Evolutionary conservation across 37 sponge, comb jelly and placozoan species (phyloP).

Genomic region (Dysidea cf. avara): DNA sequence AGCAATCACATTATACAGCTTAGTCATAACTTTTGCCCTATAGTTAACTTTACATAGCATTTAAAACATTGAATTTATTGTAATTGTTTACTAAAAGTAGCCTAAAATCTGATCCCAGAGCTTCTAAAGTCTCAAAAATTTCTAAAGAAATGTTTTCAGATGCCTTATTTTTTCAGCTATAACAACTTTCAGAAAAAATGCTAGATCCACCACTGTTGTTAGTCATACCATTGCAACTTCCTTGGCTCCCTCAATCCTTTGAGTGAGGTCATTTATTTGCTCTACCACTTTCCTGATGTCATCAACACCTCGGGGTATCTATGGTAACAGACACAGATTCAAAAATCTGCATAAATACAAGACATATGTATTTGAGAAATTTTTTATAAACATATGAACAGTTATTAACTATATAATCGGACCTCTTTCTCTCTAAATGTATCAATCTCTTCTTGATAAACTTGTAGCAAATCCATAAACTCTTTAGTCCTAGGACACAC

Average conservation of each 20-base stretch:
- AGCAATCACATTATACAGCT: too few relatives aligned
- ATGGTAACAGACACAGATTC: neutral
- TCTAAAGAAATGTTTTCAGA: too few relatives aligned
- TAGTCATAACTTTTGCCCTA: too few relatives aligned
- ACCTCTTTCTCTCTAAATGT: constrained; percentile 63
- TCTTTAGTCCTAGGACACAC: constrained; percentile 42
- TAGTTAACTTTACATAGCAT: too few relatives aligned
- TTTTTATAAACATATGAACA: neutral
- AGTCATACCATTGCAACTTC: constrained; percentile 77
- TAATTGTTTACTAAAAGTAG: too few relatives aligned
- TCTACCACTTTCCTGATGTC: constrained; percentile 58
- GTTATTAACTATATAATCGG: too few relatives aligned
- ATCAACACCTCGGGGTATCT: constrained; percentile 54
- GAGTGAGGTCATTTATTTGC: constrained; percentile 50
- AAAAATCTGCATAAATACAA: neutral
- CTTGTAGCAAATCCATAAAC: constrained; percentile 52
- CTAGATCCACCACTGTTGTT: too few relatives aligned
- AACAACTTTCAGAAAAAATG: too few relatives aligned
- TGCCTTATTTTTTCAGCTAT: too few relatives aligned
- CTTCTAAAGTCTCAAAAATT: too few relatives aligned
- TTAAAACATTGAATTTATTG: too few relatives aligned
- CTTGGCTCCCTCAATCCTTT: constrained; percentile 58
- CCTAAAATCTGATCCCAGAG: too few relatives aligned
- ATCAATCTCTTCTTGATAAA: constrained; percentile 60
- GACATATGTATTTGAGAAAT: neutral